Evolutionary conservation across 2,113 vertebrate genomes (phyloP).

Genomic region (Tichodroma muraria): DNA sequence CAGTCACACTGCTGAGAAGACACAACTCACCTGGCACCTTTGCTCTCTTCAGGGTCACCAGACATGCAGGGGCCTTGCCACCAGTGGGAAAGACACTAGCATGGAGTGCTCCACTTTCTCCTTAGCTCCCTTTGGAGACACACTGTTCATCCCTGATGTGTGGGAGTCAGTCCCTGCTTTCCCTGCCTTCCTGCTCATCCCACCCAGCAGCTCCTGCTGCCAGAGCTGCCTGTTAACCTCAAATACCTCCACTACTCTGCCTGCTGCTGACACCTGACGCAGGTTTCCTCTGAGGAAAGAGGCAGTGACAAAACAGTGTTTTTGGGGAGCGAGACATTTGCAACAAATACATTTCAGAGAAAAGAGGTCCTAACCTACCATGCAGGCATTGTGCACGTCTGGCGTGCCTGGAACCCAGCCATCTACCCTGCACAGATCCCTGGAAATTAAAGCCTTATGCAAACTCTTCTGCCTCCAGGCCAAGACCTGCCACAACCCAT

Average conservation of each 20-base stretch:
- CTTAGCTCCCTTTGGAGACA: neutral
- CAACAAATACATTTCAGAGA: neutral
- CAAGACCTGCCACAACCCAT: neutral
- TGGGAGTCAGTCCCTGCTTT: neutral
- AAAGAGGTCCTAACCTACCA: neutral
- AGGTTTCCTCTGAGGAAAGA: neutral
- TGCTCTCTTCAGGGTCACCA: neutral
- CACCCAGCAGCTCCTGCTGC: neutral
- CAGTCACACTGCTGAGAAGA: neutral
- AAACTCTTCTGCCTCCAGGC: neutral
- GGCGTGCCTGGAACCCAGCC: neutral
- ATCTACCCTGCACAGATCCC: constrained; percentile 1
- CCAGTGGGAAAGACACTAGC: neutral
- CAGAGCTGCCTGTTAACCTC: neutral
- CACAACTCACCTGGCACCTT: neutral
- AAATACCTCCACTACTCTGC: neutral
- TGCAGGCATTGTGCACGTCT: neutral
- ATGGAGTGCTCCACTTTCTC: neutral
- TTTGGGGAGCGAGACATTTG: neutral
- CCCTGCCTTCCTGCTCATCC: neutral
- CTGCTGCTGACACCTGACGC: neutral
- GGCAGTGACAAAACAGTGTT: neutral
- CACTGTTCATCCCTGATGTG: neutral
- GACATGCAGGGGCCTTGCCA: neutral
- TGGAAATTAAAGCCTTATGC: constrained; percentile 14